These are phyloP conservation scores for Eretmochelys imbricata DNA, from an alignment of 2,113 vertebrate species.

Conservation along the genomic window DNA sequence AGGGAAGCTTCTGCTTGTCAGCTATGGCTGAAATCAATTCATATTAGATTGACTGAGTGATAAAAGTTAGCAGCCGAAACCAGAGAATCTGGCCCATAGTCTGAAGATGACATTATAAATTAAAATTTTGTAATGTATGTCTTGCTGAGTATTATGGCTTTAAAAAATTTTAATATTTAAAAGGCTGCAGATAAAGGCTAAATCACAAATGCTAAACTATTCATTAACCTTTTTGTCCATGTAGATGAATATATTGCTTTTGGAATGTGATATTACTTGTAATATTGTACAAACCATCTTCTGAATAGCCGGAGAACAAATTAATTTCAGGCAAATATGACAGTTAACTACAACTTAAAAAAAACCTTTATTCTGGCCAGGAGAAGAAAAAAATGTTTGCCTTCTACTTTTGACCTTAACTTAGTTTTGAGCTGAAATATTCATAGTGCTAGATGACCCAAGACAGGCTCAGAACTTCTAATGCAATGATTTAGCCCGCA, in stretches of 20 bases:
- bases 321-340: neutral
- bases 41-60: accelerated
- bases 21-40: neutral
- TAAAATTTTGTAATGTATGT: neutral
- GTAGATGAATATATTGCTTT: neutral
- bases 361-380: neutral
- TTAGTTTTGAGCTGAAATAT: neutral
- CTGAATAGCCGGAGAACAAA: neutral
- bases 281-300: neutral
- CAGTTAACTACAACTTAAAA: neutral
- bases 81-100: neutral
- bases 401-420: neutral
- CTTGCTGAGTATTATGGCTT: neutral
- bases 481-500: neutral
- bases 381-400: neutral
- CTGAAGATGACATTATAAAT: neutral
- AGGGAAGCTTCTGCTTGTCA: neutral
- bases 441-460: neutral
- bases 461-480: neutral
- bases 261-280: neutral
- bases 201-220: neutral
- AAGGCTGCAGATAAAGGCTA: neutral
- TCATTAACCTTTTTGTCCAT: neutral
- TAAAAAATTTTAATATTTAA: neutral
- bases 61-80: neutral